Base-by-base conservation (phyloP, 37 sponge, comb jelly and placozoan species). In the Hormiphora californensis region DNA sequence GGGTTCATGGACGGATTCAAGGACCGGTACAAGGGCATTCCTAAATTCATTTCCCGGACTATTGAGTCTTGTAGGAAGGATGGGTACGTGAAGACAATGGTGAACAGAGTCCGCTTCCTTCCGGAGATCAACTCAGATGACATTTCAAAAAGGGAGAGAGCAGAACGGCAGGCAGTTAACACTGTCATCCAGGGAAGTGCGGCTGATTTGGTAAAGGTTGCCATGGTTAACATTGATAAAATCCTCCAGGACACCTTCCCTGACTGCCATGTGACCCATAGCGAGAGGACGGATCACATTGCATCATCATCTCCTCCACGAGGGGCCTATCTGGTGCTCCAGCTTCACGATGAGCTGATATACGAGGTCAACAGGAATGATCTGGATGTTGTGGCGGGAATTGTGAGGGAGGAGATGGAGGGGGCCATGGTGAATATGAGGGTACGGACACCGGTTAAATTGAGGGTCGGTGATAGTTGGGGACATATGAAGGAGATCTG, bases 91-190 rank as follows among this genome's bases (percentile, higher is more conserved):
- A 21, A 34, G 19, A 95, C 95, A 0, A 53, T 95, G 17, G 35
- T 90, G 7, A 89, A 92, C 19, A 85, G 99, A 28, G 90, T 89
- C 86, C 41, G 99, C 43, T 95, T 67, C 59, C 88, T 98, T 0
- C 91, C 92, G 15, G 67, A 55, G 4, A 94, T 97, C 25, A 89
- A 91, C 61, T 90, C 91, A 0, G 36, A 87, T 2, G 62, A 92
- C 39, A 36, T 86, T 19, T 69, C 69, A 0, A 90, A 73, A n/a
- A 86, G 90, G 31, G 85, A 57, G 32, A 92, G 95, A 36, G 95
- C 99, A 23, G 94, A 93, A 62, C 86, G 99, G 31, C 94, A 93
- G 65, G 95, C 95, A 25, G 88, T 98, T 30, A 98, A 98, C 87
- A 90, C 94, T 34, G 92, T 89, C 17, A 91, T 94, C 33, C 99